Percentiles rank a stretch among this genome's conserved stretches.
phyloP scores from a whole-genome alignment of 2,113 vertebrate species.

The Passer montanus region DNA sequence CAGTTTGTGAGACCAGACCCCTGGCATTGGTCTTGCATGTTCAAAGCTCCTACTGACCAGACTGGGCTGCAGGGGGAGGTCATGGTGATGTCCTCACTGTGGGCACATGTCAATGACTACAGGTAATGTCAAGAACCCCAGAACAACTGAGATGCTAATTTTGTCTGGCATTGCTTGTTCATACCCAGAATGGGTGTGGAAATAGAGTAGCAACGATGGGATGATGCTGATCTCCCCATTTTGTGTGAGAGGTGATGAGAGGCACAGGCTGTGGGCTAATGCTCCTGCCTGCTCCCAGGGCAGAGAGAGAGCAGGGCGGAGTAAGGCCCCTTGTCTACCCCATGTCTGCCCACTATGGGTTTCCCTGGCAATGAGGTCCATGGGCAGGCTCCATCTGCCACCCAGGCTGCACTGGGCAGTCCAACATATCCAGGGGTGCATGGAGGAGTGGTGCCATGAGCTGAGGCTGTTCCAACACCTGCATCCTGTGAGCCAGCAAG shows the following conservation, averaged over 20 bases:
- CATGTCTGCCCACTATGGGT: background rate
- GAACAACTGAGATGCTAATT: background rate
- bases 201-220: background rate
- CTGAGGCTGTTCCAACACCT: background rate
- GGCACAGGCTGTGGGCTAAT: background rate
- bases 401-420: background rate
- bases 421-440: rapidly evolving
- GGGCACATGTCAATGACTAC: background rate
- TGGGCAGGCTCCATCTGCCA: background rate
- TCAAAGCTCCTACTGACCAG: background rate
- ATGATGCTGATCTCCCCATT: background rate
- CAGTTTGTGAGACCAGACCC: background rate
- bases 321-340: background rate
- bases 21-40: rapidly evolving
- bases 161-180: background rate
- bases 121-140: background rate
- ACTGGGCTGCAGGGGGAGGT: background rate
- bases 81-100: background rate
- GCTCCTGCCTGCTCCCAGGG: background rate
- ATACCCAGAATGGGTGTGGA: background rate
- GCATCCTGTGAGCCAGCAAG: background rate
- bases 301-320: background rate
- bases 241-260: background rate
- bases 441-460: background rate
- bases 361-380: background rate